Percentiles rank a stretch among this genome's conserved stretches.
Conservation (phyloP, 1,140 invertebrate genomes). For the Zaprionus ghesquierei region DNA sequence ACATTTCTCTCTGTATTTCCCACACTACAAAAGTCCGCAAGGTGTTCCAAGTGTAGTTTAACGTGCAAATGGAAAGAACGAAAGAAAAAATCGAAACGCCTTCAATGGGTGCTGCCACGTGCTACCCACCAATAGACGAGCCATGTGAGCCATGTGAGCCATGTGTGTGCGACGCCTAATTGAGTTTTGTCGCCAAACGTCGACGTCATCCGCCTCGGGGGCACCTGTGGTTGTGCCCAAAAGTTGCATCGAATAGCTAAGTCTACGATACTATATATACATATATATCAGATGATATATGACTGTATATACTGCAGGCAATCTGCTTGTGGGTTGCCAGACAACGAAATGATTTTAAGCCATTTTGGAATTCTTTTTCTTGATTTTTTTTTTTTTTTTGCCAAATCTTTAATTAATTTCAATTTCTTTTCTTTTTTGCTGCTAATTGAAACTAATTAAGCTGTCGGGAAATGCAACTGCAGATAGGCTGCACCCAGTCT, state of each 20-base stretch:
- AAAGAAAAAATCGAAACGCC: constrained; percentile 2
- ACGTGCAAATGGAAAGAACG: not conserved
- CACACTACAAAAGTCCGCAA: not conserved
- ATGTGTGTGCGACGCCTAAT: constrained; percentile 42
- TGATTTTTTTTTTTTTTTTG: constrained; percentile 1
- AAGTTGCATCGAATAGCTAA: constrained; percentile 18
- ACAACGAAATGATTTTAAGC: constrained; percentile 1
- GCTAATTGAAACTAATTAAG: constrained; percentile 33
- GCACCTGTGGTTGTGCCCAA: constrained; percentile 22
- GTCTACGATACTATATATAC: constrained; percentile 12
- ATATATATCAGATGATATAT: constrained; percentile 11
- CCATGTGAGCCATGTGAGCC: constrained; percentile 7
- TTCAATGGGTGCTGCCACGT: constrained; percentile 8
- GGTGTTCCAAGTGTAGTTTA: constrained; percentile 14
- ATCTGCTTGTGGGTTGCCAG: constrained; percentile 19
- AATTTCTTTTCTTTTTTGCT: constrained; percentile 14
- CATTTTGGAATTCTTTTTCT: constrained; percentile 2
- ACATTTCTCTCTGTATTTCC: not conserved
- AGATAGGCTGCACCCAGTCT: constrained; percentile 35
- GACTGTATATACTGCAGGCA: constrained; percentile 16
- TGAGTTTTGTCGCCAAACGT: constrained; percentile 29
- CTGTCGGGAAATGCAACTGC: constrained; percentile 8
- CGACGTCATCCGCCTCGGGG: constrained; percentile 4
- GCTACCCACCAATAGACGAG: constrained; percentile 11
- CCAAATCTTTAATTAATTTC: not conserved